A percentile compares a stretch with the other conserved stretches of the same genome.
These are phyloP conservation scores for Catocala fraxini DNA, from an alignment of 2,888 invertebrate species.

Conservation along the genomic window DNA sequence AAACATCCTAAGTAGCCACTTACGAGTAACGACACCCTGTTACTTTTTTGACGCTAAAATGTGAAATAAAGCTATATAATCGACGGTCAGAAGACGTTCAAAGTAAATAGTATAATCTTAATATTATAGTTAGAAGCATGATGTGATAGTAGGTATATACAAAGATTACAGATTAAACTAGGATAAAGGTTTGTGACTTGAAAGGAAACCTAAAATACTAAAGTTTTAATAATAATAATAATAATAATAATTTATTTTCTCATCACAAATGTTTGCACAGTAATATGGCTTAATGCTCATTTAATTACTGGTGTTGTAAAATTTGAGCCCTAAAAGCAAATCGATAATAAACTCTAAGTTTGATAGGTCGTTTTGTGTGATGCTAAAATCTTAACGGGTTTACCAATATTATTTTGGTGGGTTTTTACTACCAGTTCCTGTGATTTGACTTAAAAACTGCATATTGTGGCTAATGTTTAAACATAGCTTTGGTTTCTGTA, in stretches of 20 bases:
- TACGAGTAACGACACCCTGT: conserved; percentile 32
- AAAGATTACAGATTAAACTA: background rate
- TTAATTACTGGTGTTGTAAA: conserved; percentile 6
- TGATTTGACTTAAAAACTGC: too few relatives aligned
- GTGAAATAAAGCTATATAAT: conserved; percentile 39
- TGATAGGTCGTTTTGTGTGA: background rate
- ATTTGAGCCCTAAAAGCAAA: background rate
- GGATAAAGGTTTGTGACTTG: background rate
- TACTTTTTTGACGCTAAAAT: conserved; percentile 38
- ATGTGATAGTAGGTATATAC: too few relatives aligned
- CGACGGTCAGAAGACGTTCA: conserved; percentile 2
- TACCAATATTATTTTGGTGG: too few relatives aligned
- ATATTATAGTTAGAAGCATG: too few relatives aligned
- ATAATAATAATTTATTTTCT: too few relatives aligned
- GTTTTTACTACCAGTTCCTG: too few relatives aligned
- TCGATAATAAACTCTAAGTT: background rate
- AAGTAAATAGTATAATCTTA: background rate
- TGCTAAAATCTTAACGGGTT: too few relatives aligned
- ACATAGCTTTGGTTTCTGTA: too few relatives aligned
- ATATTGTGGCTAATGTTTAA: too few relatives aligned
- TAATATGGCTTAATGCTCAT: too few relatives aligned
- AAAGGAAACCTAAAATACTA: conserved; percentile 3
- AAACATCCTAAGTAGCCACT: conserved; percentile 39
- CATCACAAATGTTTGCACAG: too few relatives aligned
- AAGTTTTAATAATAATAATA: too few relatives aligned